Evolutionary conservation across 2,888 invertebrate species (phyloP), one percentile per base, ranked within the genome.

Genomic region (Ochropacha duplaris): DNA sequence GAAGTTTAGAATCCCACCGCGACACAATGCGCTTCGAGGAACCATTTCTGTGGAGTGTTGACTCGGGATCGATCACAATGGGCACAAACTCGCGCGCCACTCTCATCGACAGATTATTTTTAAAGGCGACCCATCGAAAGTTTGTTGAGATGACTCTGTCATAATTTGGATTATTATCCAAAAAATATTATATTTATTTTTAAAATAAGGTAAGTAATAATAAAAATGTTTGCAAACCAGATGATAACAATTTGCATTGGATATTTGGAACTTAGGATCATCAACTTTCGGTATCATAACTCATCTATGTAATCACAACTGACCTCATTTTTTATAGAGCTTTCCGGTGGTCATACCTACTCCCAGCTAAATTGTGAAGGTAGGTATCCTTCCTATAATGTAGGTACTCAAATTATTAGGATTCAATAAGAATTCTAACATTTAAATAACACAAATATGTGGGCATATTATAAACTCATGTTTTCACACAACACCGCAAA

Each of bases 1-100:
- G 84, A 87, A 84, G 86, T 84, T 87, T 86, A 87, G 89, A 86
- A 87, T 86, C 78, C 77, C 78, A 85, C 78, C 80, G 74, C 64
- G 72, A 75, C 66, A 84, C 82, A 87, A 88, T 83, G 78, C 67
- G 76, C 71, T 92, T 92, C 92, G 86, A 67, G 80, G 92, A 90
- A 92, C 76, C 72, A 72, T 69, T 69, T 64, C 55, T 59, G 60
- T 82, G 64, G 62, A 91, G 91, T 92, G 90, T 92, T 92, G 87
- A 89, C 87, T 74, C 80, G 76, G 79, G 78, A 75, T 72, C 76
- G 72, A 66, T 76, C 78, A 92, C 90, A 92, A 92, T 88, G 79
- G 82, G 65, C 59, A 75, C 84, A 92, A 92, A 91, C 90, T 87
- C 90, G 76, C 76, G 61, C 62, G 64, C 66, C 68, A 62, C 74